Conservation (phyloP, 2,888 invertebrate species). For the Tachystola acroxantha region DNA sequence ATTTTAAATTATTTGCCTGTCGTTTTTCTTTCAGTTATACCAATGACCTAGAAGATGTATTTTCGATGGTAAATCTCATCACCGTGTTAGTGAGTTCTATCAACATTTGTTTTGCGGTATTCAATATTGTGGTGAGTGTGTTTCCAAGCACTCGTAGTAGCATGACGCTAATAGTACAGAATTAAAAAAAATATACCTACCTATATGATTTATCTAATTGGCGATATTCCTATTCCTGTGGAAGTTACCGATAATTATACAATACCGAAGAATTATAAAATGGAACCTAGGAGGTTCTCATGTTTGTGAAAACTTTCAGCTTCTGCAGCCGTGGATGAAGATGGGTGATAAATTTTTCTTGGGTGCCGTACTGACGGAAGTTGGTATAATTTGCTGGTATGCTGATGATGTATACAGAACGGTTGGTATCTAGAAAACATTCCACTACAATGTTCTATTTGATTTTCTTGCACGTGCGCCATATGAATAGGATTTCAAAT, state of each 20-base stretch:
- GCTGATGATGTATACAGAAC: constrained; percentile 59
- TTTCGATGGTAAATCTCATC: constrained; percentile 51
- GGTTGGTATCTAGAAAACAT: no score
- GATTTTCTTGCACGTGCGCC: no score
- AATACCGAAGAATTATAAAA: no score
- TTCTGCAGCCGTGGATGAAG: constrained; percentile 54
- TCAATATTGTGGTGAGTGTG: constrained; percentile 54
- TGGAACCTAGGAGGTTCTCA: no score
- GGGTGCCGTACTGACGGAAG: constrained; percentile 52
- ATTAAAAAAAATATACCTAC: no score
- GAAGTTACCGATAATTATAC: no score
- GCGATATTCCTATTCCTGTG: no score
- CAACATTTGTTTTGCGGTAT: constrained; percentile 57
- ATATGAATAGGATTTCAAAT: no score
- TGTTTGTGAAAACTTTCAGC: constrained; percentile 35
- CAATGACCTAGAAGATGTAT: constrained; percentile 51
- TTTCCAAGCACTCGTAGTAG: no score
- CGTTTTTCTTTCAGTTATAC: constrained; percentile 40
- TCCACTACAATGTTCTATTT: no score
- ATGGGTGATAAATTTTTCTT: constrained; percentile 61
- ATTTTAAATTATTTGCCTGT: background rate
- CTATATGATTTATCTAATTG: no score
- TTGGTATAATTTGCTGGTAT: constrained; percentile 61
- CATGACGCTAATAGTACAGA: no score
- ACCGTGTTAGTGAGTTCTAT: constrained; percentile 58